Base-by-base conservation (phyloP, 2,797 vertebrate species). In the Sebastes baramenuke region DNA sequence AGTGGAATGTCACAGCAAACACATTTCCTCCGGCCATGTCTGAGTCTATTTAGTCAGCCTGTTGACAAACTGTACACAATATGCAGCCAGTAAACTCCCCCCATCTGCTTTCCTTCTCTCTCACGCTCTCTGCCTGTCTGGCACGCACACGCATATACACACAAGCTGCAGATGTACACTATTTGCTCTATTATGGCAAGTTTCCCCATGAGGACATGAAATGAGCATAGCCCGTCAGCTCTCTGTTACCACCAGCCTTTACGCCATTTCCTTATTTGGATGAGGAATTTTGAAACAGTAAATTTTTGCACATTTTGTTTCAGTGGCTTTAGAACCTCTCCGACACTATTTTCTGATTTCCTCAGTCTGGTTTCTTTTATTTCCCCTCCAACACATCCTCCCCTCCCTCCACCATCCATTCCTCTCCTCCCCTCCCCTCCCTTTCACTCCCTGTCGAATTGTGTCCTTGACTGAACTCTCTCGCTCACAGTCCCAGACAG, bases 1-100 rank as follows among this genome's bases (percentile, higher is more conserved):
- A 92, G 92, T 87, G 90, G 92, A 93, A 94, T 94, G 93, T 94
- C 92, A 92, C 89, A 92, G 93, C 93, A 93, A 94, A 94, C 89
- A 92, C 87, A 70, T 87, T 84, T 93, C 92, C 92, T 91, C 89
- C 74, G 72, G 92, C 86, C 90, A 90, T 89, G 93, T 93, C 89
- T 90, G 75, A 85, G 89, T 93, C 90, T 92, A 89, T 95, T 95
- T 94, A 91, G 89, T 93, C 92, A 92, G 90, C 83, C 90, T 91
- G 93, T 93, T 94, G 92, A 94, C 94, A 91, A 93, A 93, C 90
- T 90, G 84, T 90, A 94, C 89, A 92, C 86, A 93, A 87, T 88
- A 93, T 92, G 89, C 89, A 91, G 86, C 88, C 87, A 81, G 87
- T 90, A 92, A 92, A 92, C 90, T 85, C 70, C 85, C 84, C 88